Percentiles rank a stretch among this genome's conserved stretches.
phyloP scores from a whole-genome alignment of 1,140 invertebrate genomes.

The Drosophila sp. region DNA sequence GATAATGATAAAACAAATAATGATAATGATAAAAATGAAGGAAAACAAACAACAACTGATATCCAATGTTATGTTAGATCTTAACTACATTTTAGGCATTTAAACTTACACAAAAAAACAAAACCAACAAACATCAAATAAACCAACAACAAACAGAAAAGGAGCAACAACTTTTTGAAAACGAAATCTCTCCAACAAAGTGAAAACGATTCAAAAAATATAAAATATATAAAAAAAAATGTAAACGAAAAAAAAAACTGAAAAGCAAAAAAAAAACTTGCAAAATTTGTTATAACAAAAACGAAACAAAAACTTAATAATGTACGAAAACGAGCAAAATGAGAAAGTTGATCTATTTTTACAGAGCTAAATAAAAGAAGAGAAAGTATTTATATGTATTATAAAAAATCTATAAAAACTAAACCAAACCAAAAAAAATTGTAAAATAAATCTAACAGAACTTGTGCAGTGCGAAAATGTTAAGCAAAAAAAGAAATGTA shows the following conservation, averaged over 20 bases:
- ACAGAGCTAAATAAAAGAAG: constrained; percentile 57
- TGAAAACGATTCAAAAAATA: constrained; percentile 32
- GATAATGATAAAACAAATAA: constrained; percentile 33
- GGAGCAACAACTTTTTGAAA: constrained; percentile 72
- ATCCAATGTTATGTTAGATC: constrained; percentile 80
- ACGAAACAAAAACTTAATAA: constrained; percentile 52
- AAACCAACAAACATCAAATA: constrained; percentile 57
- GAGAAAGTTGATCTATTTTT: constrained; percentile 77
- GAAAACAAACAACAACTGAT: constrained; percentile 51
- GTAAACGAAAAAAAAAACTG: constrained; percentile 63
- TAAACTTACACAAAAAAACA: constrained; percentile 64
- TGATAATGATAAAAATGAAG: constrained; percentile 23
- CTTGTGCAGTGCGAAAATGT: constrained; percentile 45
- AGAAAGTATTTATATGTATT: constrained; percentile 80
- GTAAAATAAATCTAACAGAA: constrained; percentile 70
- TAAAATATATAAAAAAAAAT: constrained; percentile 61
- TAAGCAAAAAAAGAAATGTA: constrained; percentile 49
- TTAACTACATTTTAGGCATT: constrained; percentile 80
- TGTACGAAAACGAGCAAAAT: constrained; percentile 55
- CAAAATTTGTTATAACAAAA: constrained; percentile 74
- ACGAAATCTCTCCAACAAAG: constrained; percentile 76
- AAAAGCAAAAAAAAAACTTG: constrained; percentile 60
- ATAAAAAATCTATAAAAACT: constrained; percentile 46
- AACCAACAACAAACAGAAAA: constrained; percentile 64
- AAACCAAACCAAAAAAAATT: constrained; percentile 66